Evolutionary conservation across 2,797 vertebrate species (phyloP).

Genomic region (Cottoperca gobio): DNA sequence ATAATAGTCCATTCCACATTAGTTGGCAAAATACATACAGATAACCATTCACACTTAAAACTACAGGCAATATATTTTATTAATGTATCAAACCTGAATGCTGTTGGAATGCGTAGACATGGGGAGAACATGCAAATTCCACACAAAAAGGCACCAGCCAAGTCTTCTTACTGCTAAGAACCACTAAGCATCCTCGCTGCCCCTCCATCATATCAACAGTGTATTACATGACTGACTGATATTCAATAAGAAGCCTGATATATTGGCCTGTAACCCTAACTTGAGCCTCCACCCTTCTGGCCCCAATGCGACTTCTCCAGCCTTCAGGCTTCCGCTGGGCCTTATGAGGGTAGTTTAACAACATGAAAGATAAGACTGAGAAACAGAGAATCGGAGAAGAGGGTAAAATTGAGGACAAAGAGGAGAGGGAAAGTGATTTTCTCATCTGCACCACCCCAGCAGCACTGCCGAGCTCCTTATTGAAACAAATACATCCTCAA

Average conservation of each 20-base stretch:
- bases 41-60: neutral
- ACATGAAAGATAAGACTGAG: conserved; percentile 3
- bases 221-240: neutral
- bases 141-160: neutral
- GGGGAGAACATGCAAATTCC: neutral
- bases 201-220: neutral
- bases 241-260: neutral
- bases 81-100: neutral
- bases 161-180: neutral
- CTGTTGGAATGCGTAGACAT: neutral
- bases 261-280: neutral
- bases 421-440: conserved; percentile 46
- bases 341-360: conserved; percentile 27
- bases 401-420: conserved; percentile 50
- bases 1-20: neutral
- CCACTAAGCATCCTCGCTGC: neutral
- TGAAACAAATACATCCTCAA: conserved; percentile 66
- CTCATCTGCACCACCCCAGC: conserved; percentile 36
- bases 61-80: neutral
- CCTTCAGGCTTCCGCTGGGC: conserved; percentile 7
- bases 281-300: neutral
- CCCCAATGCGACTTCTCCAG: neutral
- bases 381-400: neutral
- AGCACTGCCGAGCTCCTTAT: conserved; percentile 42
- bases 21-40: neutral